Evolutionary conservation across 2,888 invertebrate genomes (phyloP), one percentile per base, ranked within the genome.

Genomic region (Cryptus viduatorius): DNA sequence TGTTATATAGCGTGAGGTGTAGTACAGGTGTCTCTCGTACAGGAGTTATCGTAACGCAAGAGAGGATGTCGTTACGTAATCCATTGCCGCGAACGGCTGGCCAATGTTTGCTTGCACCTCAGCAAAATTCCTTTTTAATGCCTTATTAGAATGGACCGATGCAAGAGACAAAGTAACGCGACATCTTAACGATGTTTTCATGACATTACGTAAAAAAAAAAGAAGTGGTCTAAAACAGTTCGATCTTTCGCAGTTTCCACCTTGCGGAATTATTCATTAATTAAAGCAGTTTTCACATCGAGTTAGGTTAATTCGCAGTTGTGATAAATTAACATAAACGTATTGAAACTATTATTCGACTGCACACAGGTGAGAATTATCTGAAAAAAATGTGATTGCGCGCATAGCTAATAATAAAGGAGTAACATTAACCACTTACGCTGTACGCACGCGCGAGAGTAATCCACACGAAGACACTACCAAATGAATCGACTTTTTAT

Each of bases 31-130:
- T 65, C 65, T 72, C 67, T 61, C 64, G 42, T 50, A 37, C 19
- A 29, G 24, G 42, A 68, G 44, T 24, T 59, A 59, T 76, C 31
- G 71, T 86, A 89, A 89, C 86, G 89, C 87, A 88, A 89, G 82
- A 88, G 87, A 90, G 89, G 89, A 90, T 90, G 88, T 89, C 82
- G 88, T 90, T 90, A 83, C 87, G 89, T 81, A 90, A 90, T 37
- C 72, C 68, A 46, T 79, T 24, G 71, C 65, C 65, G 53, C 4
- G 19, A 8, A 24, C 56, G 19, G 65, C 75, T 64, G 59, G 65
- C 69, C 81, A 48, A 59, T 71, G 71, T 56, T 78, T 72, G 69
- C 78, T 24, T 59, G 78, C 59, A 67, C 56, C 72, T 82, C 68
- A 29, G 46, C 67, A 77, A 77, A 75, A 75, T 59, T 42, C 19